Base-by-base conservation (phyloP, 2,888 invertebrate species). In the Endomychus coccineus region DNA sequence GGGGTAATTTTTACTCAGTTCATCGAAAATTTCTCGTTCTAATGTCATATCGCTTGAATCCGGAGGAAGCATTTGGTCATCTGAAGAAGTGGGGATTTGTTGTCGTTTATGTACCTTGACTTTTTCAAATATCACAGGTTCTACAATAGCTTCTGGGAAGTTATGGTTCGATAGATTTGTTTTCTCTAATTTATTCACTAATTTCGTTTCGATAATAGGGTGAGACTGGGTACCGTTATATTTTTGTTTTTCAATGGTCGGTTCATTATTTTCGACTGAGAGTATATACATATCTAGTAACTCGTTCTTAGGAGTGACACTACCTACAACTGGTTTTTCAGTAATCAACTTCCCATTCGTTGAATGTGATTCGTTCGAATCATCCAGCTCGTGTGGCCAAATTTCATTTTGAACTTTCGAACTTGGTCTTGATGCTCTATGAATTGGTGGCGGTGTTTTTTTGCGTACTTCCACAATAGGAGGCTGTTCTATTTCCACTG, bases 381-480 rank as follows among this genome's bases (percentile, higher is more conserved):
- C 13, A 1, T 21, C 32, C 25, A 25, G 22, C 24, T 33, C 36
- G 9, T 34, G 43, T 13, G 62, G 62, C 62, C 62, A 62, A 17
- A 62, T 55, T 43, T 54, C 51, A 35, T 62, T 62, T 27, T 55
- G 54, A 3, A 53, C 37, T 34, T 48, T 52, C 15, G 29, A 47
- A 49, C 29, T 46, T 39, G 33, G 36, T 39, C 22, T 39, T 37
- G 3, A 35, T 31, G 12, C n/a, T 19, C n/a, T 19, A 19, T 19
- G n/a, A 19, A n/a, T n/a, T n/a, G n/a, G n/a, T n/a, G n/a, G n/a
- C n/a, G n/a, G n/a, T n/a, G n/a, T 19, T 19, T 19, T 19, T 6
- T n/a, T 19, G 6, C 21, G 6, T 7, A 19, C 21, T 7, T 19
- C 21, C n/a, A n/a, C n/a, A 7, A 19, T 19, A 19, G 21, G n/a